Conservation (phyloP, 2,113 vertebrate genomes). For the Aphyosemion australe region DNA sequence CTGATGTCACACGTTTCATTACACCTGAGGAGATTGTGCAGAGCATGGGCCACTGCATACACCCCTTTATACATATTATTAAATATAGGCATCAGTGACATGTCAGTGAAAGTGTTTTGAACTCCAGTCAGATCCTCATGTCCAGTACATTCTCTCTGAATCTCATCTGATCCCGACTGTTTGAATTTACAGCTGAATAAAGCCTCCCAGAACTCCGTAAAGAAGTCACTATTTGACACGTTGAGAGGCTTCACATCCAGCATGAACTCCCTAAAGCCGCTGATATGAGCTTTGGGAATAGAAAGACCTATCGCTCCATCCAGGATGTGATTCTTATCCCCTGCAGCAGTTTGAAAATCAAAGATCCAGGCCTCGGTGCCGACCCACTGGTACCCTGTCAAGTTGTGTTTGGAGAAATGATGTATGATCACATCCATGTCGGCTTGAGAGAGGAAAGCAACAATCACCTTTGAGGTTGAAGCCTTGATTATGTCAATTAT, state of each 20-base stretch:
- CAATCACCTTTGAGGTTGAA: slow-evolving; percentile 72
- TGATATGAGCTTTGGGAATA: slow-evolving; percentile 68
- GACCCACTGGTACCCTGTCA: slow-evolving; percentile 79
- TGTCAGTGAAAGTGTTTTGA: slow-evolving; percentile 73
- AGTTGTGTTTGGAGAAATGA: slow-evolving; percentile 64
- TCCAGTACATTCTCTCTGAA: slow-evolving; percentile 61
- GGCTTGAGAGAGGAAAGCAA: slow-evolving; percentile 63
- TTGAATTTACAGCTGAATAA: slow-evolving; percentile 67
- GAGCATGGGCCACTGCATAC: slow-evolving; percentile 72
- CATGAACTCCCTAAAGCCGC: slow-evolving; percentile 73
- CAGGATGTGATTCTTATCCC: slow-evolving; percentile 62
- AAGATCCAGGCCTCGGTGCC: slow-evolving; percentile 77
- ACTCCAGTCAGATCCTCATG: slow-evolving; percentile 60
- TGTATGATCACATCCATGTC: slow-evolving; percentile 67
- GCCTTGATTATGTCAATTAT: slow-evolving; percentile 65
- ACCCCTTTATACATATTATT: slow-evolving; percentile 79
- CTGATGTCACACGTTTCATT: slow-evolving; percentile 58
- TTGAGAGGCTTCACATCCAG: slow-evolving; percentile 60
- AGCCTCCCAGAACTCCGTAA: slow-evolving; percentile 71
- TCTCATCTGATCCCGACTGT: not conserved
- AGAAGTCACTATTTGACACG: slow-evolving; percentile 56
- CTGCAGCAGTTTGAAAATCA: slow-evolving; percentile 60
- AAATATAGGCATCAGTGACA: slow-evolving; percentile 76
- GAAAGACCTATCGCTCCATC: slow-evolving; percentile 75
- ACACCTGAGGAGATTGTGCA: slow-evolving; percentile 65